These are phyloP conservation scores for Melinopterus prodromus DNA, from an alignment of 2,888 invertebrate species.

Conservation along the genomic window DNA sequence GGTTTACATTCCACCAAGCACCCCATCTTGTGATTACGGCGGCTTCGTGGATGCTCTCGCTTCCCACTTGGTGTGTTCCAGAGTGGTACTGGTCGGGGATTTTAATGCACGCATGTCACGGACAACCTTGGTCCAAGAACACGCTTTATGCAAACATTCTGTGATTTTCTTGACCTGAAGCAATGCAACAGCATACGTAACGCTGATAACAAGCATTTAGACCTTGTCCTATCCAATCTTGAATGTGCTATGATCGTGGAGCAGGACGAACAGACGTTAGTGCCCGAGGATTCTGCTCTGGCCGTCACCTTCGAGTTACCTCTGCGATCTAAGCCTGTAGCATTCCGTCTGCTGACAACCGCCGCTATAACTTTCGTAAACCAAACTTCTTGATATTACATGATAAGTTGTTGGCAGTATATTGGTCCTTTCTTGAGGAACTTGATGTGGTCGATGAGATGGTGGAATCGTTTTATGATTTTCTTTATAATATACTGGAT, in stretches of 20 bases:
- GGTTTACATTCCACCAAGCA: background rate
- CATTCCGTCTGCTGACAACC: background rate
- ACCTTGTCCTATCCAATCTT: slow-evolving; percentile 11
- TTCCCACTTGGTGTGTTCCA: too few species aligned
- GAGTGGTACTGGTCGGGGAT: slow-evolving; percentile 1
- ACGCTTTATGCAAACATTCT: slow-evolving; percentile 5
- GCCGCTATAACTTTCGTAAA: slow-evolving; percentile 16
- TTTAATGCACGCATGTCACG: background rate
- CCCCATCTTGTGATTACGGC: background rate
- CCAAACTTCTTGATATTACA: background rate
- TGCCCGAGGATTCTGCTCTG: slow-evolving; percentile 11
- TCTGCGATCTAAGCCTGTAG: too few species aligned
- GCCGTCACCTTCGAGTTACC: background rate
- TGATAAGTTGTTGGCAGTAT: background rate
- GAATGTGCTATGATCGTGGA: background rate
- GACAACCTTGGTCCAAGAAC: too few species aligned
- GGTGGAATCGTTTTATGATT: slow-evolving; percentile 8
- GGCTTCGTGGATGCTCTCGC: slow-evolving; percentile 5
- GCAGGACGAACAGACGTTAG: slow-evolving; percentile 11
- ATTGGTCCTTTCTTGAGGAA: slow-evolving; percentile 15
- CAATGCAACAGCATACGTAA: slow-evolving; percentile 14
- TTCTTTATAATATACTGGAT: background rate
- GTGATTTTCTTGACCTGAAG: slow-evolving; percentile 15
- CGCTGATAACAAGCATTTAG: background rate
- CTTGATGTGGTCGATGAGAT: background rate